Percentiles rank a stretch among this genome's conserved stretches.
Evolutionary conservation across 1,140 invertebrate species (phyloP).

Genomic region (Phymastichus coffea): DNA sequence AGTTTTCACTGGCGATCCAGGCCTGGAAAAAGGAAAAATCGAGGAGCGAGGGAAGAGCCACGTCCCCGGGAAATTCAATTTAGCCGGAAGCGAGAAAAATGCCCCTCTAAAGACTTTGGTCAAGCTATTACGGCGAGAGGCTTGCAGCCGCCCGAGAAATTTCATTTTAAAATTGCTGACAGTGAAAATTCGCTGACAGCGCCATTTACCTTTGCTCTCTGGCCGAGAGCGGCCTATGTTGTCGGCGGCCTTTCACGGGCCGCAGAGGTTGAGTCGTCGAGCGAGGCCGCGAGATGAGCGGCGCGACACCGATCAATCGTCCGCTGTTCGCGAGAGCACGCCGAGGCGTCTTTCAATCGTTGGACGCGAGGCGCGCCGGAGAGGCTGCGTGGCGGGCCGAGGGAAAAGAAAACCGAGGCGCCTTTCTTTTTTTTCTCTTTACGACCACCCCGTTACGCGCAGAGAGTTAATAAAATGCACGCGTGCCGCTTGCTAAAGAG

Average conservation of each 20-base stretch:
- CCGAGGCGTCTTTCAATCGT: neutral
- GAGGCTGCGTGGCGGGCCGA: too few species aligned
- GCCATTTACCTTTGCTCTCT: too few species aligned
- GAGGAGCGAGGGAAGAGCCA: neutral
- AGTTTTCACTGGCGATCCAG: neutral
- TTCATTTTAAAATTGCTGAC: conserved; percentile 6
- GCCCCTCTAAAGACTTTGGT: conserved; percentile 8
- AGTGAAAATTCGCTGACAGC: too few species aligned
- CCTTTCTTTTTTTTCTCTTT: too few species aligned
- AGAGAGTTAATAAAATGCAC: too few species aligned
- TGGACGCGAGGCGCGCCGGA: too few species aligned
- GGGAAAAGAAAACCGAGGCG: too few species aligned
- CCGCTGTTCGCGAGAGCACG: neutral
- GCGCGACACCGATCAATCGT: neutral
- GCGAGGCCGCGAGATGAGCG: neutral
- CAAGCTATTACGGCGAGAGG: neutral
- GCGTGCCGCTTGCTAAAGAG: too few species aligned
- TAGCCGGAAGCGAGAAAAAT: conserved; percentile 1
- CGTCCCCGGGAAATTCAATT: neutral
- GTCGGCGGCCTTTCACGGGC: neutral
- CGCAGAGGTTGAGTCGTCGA: neutral
- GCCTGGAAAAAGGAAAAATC: neutral
- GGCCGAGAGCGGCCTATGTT: neutral
- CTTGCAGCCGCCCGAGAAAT: neutral
- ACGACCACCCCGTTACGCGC: too few species aligned